Evolutionary conservation across 2,797 vertebrate species (phyloP).

Genomic region (Falco rusticolus): DNA sequence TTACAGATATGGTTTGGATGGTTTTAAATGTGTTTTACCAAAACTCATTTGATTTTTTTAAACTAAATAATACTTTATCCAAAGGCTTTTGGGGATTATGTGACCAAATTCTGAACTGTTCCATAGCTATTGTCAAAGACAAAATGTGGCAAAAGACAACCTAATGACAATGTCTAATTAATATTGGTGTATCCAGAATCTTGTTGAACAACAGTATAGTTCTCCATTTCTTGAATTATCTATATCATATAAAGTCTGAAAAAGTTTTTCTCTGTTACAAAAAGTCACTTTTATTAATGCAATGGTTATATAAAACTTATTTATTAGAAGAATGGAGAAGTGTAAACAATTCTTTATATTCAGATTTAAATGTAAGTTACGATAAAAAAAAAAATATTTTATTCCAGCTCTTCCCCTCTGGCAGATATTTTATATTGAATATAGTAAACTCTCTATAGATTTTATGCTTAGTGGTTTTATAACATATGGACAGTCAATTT

Average conservation of each 20-base stretch:
- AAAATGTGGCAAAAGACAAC: background rate
- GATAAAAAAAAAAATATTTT: background rate
- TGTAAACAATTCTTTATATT: background rate
- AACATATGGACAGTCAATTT: background rate
- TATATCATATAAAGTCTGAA: background rate
- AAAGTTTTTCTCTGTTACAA: background rate
- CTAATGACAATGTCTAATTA: background rate
- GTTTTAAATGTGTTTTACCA: background rate
- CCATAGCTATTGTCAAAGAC: background rate
- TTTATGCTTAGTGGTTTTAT: background rate
- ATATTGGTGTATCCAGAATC: background rate
- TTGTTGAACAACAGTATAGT: background rate
- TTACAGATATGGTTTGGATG: background rate
- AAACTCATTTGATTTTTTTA: background rate
- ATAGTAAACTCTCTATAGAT: background rate
- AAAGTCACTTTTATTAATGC: background rate
- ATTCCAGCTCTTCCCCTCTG: background rate
- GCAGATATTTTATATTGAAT: background rate
- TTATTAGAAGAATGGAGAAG: background rate
- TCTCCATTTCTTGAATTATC: background rate
- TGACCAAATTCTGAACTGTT: background rate
- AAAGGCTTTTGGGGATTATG: background rate
- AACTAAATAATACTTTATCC: background rate
- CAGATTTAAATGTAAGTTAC: background rate
- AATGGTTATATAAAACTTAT: background rate